Conservation (phyloP, 2,797 vertebrate genomes). For the Peromyscus melanophrys region DNA sequence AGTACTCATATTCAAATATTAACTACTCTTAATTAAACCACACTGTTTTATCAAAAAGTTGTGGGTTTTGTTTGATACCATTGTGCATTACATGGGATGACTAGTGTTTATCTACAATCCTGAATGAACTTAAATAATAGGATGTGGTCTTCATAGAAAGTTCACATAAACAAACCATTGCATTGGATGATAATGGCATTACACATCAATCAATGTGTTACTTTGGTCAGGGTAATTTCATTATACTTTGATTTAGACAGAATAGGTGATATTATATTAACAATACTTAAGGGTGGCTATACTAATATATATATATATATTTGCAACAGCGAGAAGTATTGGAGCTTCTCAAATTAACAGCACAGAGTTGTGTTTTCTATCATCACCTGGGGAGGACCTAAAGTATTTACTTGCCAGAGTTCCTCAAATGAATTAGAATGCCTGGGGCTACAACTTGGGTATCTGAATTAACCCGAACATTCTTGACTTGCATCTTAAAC, state of each 20-base stretch:
- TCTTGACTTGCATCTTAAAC: neutral
- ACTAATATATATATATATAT: neutral
- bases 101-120: neutral
- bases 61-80: neutral
- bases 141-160: neutral
- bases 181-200: neutral
- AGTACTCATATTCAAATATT: neutral
- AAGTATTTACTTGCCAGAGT: neutral
- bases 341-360: neutral
- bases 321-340: neutral
- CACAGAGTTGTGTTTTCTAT: neutral
- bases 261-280: neutral
- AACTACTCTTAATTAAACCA: neutral
- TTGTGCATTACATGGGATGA: neutral
- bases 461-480: neutral
- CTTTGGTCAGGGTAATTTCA: neutral
- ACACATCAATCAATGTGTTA: neutral
- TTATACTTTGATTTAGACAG: neutral
- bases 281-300: neutral
- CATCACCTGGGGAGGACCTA: neutral
- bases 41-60: neutral
- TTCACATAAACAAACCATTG: neutral
- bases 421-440: neutral
- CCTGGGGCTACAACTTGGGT: neutral
- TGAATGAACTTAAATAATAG: neutral